These are phyloP conservation scores for Pseudomugil tenellus DNA, from an alignment of 2,797 vertebrate genomes.

Conservation along the genomic window DNA sequence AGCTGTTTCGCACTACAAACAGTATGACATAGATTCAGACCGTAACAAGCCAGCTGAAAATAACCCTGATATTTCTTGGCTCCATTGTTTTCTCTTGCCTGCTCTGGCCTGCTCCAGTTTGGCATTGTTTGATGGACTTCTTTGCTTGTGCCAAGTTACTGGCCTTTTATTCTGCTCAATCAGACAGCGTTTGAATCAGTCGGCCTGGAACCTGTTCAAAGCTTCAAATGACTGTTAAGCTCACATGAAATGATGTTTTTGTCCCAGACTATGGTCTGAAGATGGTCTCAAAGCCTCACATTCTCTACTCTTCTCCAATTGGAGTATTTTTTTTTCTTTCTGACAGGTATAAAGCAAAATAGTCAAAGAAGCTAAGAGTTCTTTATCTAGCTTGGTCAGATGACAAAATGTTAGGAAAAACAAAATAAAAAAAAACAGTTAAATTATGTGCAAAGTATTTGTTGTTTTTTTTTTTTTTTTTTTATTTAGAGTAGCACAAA, in stretches of 20 bases:
- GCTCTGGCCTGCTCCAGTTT: constrained; percentile 60
- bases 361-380: constrained; percentile 28
- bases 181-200: constrained; percentile 76
- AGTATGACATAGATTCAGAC: constrained; percentile 49
- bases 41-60: constrained; percentile 51
- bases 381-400: constrained; percentile 36
- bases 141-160: constrained; percentile 63
- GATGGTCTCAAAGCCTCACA: constrained; percentile 67
- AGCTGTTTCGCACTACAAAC: constrained; percentile 45
- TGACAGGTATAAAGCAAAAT: constrained; percentile 67
- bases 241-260: constrained; percentile 75
- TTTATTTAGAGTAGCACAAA: neutral
- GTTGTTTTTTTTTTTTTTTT: no score
- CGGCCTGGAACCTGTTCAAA: constrained; percentile 78
- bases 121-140: constrained; percentile 66
- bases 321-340: constrained; percentile 47
- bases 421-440: no score
- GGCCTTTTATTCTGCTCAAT: constrained; percentile 76
- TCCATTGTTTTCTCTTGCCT: constrained; percentile 61
- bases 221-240: constrained; percentile 71
- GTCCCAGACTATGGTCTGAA: constrained; percentile 64
- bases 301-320: constrained; percentile 49
- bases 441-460: no score
- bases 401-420: constrained; percentile 36
- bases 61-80: constrained; percentile 62